Base-by-base conservation (phyloP, 2,797 vertebrate genomes). In the Psittacula derbiana region DNA sequence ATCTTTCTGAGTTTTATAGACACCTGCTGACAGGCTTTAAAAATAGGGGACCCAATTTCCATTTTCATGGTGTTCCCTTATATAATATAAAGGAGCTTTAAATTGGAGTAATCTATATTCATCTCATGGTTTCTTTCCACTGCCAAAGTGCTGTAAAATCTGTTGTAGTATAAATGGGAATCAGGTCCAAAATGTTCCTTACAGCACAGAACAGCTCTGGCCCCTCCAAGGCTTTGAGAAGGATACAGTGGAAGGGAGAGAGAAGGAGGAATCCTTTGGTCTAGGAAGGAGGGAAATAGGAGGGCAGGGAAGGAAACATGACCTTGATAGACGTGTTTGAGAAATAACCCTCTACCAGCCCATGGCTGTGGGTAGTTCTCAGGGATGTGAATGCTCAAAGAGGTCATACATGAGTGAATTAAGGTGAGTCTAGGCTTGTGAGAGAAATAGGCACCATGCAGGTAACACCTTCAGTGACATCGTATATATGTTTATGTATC, bases 31-130 rank as follows among this genome's bases (percentile, higher is more conserved):
- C 67, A 85, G 41, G 57, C 80, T 92, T 95, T 96, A 95, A 96
- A 95, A 96, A 87, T 80, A 94, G 83, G 90, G 80, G 64, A 87
- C 78, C 49, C 71, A 88, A 94, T 94, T 93, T 95, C 86, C 88
- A 86, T 97, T 97, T 96, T 96, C 95, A 95, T 91, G 76, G 88
- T 79, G 86, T 53, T 94, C 80, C 73, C 82, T 93, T 94, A 82
- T 66, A 81, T 81, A 94, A 93, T 74, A 95, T 74, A 95, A 92
- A 96, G 92, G 24, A 96, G 64, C 70, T 90, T 94, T 96, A 94
- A 94, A 94, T 46, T 86, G 71, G 67, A 88, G 88, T 88, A 80
- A 92, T 95, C 83, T 92, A 88, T 93, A 95, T 94, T 94, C 93
- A 90, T 80, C 88, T 88, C 93, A 82, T 92, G 89, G 82, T 73